Evolutionary conservation across 2,113 vertebrate species (phyloP), one percentile per base, ranked within the genome.

Genomic region (Paedocypris sp.): DNA sequence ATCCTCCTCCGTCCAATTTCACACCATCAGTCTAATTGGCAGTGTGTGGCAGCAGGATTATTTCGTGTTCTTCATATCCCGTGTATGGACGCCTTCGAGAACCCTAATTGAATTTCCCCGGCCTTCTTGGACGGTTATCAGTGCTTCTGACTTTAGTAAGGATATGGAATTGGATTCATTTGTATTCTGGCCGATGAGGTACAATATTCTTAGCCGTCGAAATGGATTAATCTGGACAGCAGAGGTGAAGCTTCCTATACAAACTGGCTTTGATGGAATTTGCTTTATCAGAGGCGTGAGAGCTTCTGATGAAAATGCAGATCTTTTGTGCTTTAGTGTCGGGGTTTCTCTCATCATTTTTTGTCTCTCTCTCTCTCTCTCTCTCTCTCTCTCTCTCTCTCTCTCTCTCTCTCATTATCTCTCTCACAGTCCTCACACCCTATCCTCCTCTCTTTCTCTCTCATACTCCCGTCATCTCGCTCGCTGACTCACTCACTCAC

Each of bases 61-160:
- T 75, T 67, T 51, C 63, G 67, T 56, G 71, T 69, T 73, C 74
- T 71, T 51, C 57, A 62, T 59, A 36, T n/a, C n/a, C n/a, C n/a
- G n/a, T n/a, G n/a, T n/a, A n/a, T 53, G 56, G 62, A 59, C 41
- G 49, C 56, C 51, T 64, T 57, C 33, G 39, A 62, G 20, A 16
- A 42, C 47, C 50, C 52, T 76, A 76, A 73, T 76, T 73, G 66
- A 73, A 71, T 76, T 76, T 64, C 38, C 45, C 62, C 60, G 69
- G 39, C 66, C 16, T 32, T 47, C 42, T 16, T 10, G 25, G 26
- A 41, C 45, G 15, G 60, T 67, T 67, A 69, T 69, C 71, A 69
- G 59, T 3, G 0, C 25, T 58, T 18, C 33, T 41, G 31, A 7
- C 23, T 66, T 73, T 68, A 51, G 59, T 57, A 52, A 28, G 39